Base-by-base conservation (phyloP, 1,140 invertebrate genomes). In the Zaprionus kolodkinae region DNA sequence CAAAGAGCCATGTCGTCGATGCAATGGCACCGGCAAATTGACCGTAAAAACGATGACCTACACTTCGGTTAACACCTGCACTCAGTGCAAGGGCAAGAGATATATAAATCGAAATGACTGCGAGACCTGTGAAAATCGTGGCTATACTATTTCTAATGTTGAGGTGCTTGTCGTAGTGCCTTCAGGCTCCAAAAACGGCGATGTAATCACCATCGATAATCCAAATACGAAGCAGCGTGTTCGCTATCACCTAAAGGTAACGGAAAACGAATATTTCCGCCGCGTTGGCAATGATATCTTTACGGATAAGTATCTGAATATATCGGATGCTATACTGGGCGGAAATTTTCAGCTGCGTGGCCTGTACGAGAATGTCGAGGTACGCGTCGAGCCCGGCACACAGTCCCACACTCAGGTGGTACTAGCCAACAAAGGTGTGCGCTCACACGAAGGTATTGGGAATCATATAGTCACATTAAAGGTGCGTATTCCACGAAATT, bases 61-160 rank as follows among this genome's bases (percentile, higher is more conserved):
- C 15, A 77, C 75, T 0, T 50, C 73, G 9, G 68, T 78, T 0
- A 65, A 62, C 11, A 76, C 66, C 0, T 92, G 91, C 50, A 52
- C 56, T 6, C 76, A 76, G n/a, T 92, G 91, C 66, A 80, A 91
- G 55, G 91, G 91, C 2, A 91, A 78, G 35, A 69, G 91, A 3
- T 91, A 69, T 27, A 79, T 81, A 3, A 90, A 91, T 66, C 83
- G 89, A 5, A 91, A 92, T 15, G 79, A 91, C 33, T 92, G 91
- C 36, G 84, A 90, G 3, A 72, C 76, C 1, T 92, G 91, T 12
- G 66, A 78, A 0, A 91, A 89, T 38, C 86, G 83, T 4, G 91
- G 91, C 1, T 78, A 68, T 30, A 76, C 87, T 6, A 21, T 89
- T 10, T 69, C 73, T 57, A 76, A 59, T 43, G 82, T 79, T 5